Percentiles rank a stretch among this genome's conserved stretches.
These are phyloP conservation scores for Silurus glanis DNA, from an alignment of 2,113 vertebrate genomes.

Conservation along the genomic window DNA sequence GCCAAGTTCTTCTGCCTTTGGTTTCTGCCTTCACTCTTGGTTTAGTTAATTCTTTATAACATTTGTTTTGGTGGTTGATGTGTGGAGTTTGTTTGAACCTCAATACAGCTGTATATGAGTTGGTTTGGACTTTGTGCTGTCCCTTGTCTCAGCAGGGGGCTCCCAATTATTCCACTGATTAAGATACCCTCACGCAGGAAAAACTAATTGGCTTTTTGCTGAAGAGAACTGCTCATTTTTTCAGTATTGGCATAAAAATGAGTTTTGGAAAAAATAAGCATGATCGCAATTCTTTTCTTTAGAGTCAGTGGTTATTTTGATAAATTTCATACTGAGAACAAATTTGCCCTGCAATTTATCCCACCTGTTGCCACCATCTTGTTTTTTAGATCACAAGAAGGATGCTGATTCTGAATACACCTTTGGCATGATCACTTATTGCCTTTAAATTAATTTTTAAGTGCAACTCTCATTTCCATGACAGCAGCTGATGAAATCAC, in stretches of 20 bases:
- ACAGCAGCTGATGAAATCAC: conserved; percentile 46
- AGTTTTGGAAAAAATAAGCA: conserved; percentile 43
- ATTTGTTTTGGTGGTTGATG: conserved; percentile 31
- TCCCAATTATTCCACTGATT: conserved; percentile 81
- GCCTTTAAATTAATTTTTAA: conserved; percentile 46
- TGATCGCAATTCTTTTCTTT: conserved; percentile 33
- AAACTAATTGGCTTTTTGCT: conserved; percentile 59
- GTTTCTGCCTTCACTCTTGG: conserved; percentile 5
- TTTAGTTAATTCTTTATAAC: conserved; percentile 46
- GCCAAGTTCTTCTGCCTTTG: conserved; percentile 31
- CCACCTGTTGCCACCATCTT: conserved; percentile 55
- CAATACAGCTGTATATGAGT: conserved; percentile 37
- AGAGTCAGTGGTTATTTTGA: conserved; percentile 43
- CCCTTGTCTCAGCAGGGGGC: conserved; percentile 72
- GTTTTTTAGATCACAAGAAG: conserved; percentile 44
- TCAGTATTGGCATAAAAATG: conserved; percentile 41
- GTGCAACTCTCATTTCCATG: conserved; percentile 49
- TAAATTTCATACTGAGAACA: conserved; percentile 40
- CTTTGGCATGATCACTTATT: conserved; percentile 42
- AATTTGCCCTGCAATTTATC: conserved; percentile 32
- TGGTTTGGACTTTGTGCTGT: conserved; percentile 49
- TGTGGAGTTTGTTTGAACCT: conserved; percentile 46
- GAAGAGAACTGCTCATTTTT: conserved; percentile 48
- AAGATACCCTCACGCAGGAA: conserved; percentile 71
- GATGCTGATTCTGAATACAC: conserved; percentile 31